Percentiles rank a stretch among this genome's conserved stretches.
phyloP scores from a whole-genome alignment of 2,888 invertebrate genomes.

The Allygus modestus region DNA sequence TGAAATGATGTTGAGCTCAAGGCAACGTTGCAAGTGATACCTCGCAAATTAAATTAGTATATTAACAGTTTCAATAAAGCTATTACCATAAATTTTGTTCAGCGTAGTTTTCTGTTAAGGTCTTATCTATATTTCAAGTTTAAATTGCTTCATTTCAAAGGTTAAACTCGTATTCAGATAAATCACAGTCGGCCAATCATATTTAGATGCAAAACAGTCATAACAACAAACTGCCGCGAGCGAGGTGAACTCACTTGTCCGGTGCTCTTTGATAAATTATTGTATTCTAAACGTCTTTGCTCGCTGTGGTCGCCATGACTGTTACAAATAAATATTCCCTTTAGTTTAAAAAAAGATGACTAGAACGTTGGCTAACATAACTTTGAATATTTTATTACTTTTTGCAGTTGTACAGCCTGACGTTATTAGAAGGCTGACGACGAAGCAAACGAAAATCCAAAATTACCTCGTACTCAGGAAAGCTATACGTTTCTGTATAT shows the following conservation, averaged over 20 bases:
- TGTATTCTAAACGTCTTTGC: neutral
- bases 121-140: conserved; percentile 29
- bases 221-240: conserved; percentile 1
- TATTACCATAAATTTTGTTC: conserved; percentile 37
- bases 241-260: conserved; percentile 10
- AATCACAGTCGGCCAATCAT: conserved; percentile 31
- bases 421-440: no score
- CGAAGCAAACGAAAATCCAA: no score
- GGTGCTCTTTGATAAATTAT: neutral
- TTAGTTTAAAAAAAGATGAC: no score
- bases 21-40: conserved; percentile 13
- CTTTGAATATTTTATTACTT: no score
- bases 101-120: conserved; percentile 8
- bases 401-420: no score
- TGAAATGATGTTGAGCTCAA: neutral
- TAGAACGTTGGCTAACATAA: no score
- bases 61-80: conserved; percentile 41
- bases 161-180: conserved; percentile 25
- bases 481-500: no score
- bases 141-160: conserved; percentile 39
- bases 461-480: no score
- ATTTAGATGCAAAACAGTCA: conserved; percentile 43
- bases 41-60: conserved; percentile 26
- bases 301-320: neutral
- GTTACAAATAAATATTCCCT: no score